phyloP scores from a whole-genome alignment of 2,888 invertebrate genomes.

The Nemurella pictetii region DNA sequence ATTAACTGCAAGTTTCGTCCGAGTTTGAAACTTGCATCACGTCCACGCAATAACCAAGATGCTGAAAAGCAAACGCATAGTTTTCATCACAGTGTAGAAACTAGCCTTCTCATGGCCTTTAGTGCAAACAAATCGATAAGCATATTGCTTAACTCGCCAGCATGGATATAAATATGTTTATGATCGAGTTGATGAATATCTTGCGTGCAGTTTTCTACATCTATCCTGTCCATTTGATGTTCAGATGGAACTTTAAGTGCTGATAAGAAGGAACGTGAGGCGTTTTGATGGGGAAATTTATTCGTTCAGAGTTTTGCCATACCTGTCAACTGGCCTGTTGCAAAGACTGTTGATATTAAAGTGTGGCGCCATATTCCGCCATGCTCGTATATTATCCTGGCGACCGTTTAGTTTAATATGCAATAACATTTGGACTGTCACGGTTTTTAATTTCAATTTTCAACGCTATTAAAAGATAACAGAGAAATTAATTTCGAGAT shows the following conservation, averaged over 20 bases:
- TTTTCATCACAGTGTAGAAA: no score
- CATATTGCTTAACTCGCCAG: neutral
- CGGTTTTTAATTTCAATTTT: neutral
- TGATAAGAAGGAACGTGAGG: neutral
- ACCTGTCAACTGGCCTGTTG: neutral
- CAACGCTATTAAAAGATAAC: neutral
- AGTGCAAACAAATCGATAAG: neutral
- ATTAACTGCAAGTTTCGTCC: neutral
- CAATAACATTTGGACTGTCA: neutral
- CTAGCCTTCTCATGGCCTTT: no score
- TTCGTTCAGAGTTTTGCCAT: neutral
- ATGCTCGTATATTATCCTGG: neutral
- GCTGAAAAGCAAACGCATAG: no score
- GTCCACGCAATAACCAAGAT: no score
- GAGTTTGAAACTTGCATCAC: neutral
- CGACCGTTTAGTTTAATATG: neutral
- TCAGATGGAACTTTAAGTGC: neutral
- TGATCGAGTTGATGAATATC: no score
- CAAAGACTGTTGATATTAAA: neutral
- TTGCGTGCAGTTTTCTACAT: neutral
- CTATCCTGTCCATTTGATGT: no score
- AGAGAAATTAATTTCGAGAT: neutral
- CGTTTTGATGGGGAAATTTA: neutral
- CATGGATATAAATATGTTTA: neutral
- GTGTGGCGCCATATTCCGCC: neutral